Base-by-base conservation (phyloP, 2,113 vertebrate species). In the Colaptes auratus region DNA sequence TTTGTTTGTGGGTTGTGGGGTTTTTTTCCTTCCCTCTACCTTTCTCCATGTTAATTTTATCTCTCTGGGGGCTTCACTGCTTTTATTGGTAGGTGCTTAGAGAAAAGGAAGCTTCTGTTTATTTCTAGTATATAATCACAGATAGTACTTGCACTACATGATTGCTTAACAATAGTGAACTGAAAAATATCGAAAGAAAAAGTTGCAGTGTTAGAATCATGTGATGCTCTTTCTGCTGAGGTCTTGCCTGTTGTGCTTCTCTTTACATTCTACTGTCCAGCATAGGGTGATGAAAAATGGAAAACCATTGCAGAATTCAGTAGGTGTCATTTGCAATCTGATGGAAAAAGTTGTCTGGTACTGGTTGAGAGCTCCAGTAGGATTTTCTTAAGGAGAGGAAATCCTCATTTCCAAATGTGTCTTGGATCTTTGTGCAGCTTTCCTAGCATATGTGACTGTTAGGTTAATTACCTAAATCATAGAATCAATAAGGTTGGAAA, bases 21-120 rank as follows among this genome's bases (percentile, higher is more conserved):
- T 30, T 30, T 16, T 35, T 6, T 21, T 19, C 11, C 0, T 1
- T 6, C 1, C 0, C 2, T 25, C 21, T 44, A 1, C 7, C n/a
- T 50, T 35, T 3, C 3, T 59, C 52, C 5, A 2, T 64, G 36
- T 21, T 75, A 2, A 7, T 84, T 78, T 33, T 67, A 2, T 53
- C 8, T 56, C 10, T 78, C 35, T 35, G 3, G 31, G 15, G 6
- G 5, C 4, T 78, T 74, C 0, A 0, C 9, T 72, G 18, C 31
- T 72, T 58, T 72, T 10, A 6, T 3, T 53, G 44, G 23, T 35
- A 81, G 30, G 12, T 56, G 13, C 46, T 24, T 67, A 33, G 58
- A 78, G 70, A 56, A 86, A 64, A 84, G 24, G 65, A 86, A 78
- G 31, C 18, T 3, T 2, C 42, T 81, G 12, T 48, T 76, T 63